Conservation (phyloP, 2,888 invertebrate genomes). For the Tinea semifulvella region DNA sequence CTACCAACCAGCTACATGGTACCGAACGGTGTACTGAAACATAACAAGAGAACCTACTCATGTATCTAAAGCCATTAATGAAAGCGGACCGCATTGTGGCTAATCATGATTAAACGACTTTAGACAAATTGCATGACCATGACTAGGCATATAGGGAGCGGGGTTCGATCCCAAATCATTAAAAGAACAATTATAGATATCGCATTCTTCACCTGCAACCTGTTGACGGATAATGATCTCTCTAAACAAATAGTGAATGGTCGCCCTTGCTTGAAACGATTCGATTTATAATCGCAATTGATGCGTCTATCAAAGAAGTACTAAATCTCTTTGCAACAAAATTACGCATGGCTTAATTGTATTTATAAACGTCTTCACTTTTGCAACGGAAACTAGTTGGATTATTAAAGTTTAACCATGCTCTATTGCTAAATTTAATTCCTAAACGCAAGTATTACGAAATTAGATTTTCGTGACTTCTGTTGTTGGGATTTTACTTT, state of each 20-base stretch:
- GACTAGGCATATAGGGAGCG: constrained; percentile 60
- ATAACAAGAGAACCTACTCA: constrained; percentile 18
- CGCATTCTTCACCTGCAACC: constrained; percentile 61
- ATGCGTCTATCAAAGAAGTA: constrained; percentile 20
- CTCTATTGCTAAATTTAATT: not conserved
- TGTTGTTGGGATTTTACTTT: not conserved
- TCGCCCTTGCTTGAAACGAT: constrained; percentile 25
- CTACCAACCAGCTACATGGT: constrained; percentile 7
- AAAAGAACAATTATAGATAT: constrained; percentile 66
- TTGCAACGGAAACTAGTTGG: constrained; percentile 1
- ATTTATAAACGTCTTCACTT: not conserved
- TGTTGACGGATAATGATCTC: constrained; percentile 60
- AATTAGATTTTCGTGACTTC: constrained; percentile 1
- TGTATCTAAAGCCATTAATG: constrained; percentile 53
- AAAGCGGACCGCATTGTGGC: constrained; percentile 60
- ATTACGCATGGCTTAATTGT: constrained; percentile 7
- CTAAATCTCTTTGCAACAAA: constrained; percentile 1
- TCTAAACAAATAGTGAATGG: constrained; percentile 53
- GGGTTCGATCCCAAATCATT: constrained; percentile 59
- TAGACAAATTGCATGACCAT: constrained; percentile 66
- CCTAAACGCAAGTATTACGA: constrained; percentile 2
- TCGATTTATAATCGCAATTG: constrained; percentile 26
- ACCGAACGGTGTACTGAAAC: not conserved
- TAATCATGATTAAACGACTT: constrained; percentile 67
- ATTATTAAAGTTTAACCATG: not conserved